phyloP scores from a whole-genome alignment of 2,113 vertebrate species.

The Anolis carolinensis region DNA sequence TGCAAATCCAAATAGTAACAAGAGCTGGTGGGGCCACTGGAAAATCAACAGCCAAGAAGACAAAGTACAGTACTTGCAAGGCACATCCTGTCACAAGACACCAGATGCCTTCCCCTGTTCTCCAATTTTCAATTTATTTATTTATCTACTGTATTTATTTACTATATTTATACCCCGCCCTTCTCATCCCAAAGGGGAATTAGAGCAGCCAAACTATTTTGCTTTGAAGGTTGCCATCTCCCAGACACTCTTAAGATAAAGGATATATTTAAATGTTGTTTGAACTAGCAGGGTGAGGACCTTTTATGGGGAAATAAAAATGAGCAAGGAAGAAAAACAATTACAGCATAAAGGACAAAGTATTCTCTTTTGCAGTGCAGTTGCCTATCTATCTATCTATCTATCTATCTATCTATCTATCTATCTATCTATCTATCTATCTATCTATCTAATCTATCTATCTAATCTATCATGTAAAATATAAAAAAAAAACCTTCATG shows the following conservation, averaged over 20 bases:
- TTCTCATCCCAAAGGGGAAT: no score
- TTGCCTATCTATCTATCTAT: neutral
- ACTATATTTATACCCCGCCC: no score
- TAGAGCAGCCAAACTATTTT: neutral
- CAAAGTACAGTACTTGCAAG: slow-evolving; percentile 1
- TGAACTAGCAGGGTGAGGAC: neutral
- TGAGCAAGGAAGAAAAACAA: neutral
- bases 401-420: no score
- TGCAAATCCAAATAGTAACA: slow-evolving; percentile 12
- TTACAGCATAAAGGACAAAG: slow-evolving; percentile 21
- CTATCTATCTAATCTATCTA: no score
- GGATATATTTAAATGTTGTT: slow-evolving; percentile 31
- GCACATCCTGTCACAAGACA: slow-evolving; percentile 28
- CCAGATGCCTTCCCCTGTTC: slow-evolving; percentile 46
- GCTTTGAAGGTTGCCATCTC: slow-evolving; percentile 51
- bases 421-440: no score
- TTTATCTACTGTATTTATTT: no score
- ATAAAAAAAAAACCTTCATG: neutral
- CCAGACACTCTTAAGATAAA: slow-evolving; percentile 27
- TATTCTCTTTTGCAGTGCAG: slow-evolving; percentile 27
- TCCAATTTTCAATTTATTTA: no score
- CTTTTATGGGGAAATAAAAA: slow-evolving; percentile 20
- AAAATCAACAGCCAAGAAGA: slow-evolving; percentile 16
- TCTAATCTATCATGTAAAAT: no score
- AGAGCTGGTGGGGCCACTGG: neutral